phyloP scores from a whole-genome alignment of 2,888 invertebrate species.

The Argyra leucocephala region DNA sequence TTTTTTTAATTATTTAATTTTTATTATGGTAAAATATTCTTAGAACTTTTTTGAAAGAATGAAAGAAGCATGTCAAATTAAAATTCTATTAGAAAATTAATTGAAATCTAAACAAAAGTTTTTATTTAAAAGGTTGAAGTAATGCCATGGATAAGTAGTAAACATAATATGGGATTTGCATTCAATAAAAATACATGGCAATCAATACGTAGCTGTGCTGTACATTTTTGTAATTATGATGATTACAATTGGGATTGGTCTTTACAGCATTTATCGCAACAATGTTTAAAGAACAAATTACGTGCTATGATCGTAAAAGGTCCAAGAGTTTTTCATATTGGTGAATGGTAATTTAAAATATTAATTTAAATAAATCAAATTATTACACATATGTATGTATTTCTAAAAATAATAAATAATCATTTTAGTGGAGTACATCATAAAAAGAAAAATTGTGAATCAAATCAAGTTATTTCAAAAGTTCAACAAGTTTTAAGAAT shows the following conservation, averaged over 20 bases:
- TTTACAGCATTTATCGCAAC: constrained; percentile 79
- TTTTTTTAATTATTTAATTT: too few relatives aligned
- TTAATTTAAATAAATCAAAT: not conserved
- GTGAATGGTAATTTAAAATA: constrained; percentile 71
- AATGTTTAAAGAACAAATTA: constrained; percentile 64
- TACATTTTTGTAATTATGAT: constrained; percentile 89
- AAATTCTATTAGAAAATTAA: too few relatives aligned
- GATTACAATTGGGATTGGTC: constrained; percentile 99
- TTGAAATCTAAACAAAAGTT: too few relatives aligned
- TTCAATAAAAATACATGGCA: constrained; percentile 80
- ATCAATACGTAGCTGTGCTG: constrained; percentile 66
- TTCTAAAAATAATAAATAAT: not conserved
- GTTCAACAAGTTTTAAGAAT: constrained; percentile 68
- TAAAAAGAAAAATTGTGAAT: constrained; percentile 83
- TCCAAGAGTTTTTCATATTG: constrained; percentile 95
- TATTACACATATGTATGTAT: not conserved
- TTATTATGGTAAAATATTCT: too few relatives aligned
- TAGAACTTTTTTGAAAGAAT: too few relatives aligned
- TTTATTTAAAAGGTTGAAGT: constrained; percentile 62
- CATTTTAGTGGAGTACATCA: constrained; percentile 84
- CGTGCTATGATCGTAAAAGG: constrained; percentile 84
- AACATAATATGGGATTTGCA: constrained; percentile 99
- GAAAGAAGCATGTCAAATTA: too few relatives aligned
- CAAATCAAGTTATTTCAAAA: constrained; percentile 72
- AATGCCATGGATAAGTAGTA: constrained; percentile 90